phyloP scores from a whole-genome alignment of 2,113 vertebrate genomes.

The Cepphus grylle region DNA sequence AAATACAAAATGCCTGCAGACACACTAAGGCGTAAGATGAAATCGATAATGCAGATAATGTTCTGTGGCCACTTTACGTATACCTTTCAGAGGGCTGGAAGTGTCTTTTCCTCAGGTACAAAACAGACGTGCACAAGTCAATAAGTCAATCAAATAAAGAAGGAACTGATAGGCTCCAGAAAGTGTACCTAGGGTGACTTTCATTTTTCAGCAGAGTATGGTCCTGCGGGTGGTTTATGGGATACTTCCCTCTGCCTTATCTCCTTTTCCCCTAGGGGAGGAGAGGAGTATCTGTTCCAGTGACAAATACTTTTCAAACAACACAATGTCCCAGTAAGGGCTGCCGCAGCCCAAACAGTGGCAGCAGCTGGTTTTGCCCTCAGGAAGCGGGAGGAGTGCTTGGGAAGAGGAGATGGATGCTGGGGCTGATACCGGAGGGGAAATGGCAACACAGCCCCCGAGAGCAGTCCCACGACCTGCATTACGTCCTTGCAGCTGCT shows the following conservation, averaged over 20 bases:
- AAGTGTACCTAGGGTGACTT: neutral
- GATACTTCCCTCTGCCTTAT: neutral
- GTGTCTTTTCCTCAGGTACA: neutral
- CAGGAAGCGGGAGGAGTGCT: neutral
- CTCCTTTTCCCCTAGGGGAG: neutral
- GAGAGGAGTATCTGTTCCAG: neutral
- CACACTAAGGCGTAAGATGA: fast-evolving
- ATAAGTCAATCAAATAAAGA: neutral
- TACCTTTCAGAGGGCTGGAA: neutral
- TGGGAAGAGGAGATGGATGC: neutral
- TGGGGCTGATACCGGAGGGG: fast-evolving
- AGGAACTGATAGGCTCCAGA: neutral
- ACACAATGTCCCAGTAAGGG: neutral
- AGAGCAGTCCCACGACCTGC: fast-evolving
- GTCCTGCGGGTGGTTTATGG: neutral
- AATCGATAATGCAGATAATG: neutral
- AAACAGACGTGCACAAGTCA: neutral
- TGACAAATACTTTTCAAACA: neutral
- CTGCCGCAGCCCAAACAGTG: neutral
- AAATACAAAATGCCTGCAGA: neutral
- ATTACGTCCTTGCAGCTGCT: neutral
- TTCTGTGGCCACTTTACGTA: neutral
- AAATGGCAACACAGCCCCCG: neutral
- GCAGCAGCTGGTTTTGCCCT: neutral
- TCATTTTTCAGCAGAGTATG: neutral